Conservation (phyloP, 2,888 invertebrate species). For the Trimorus sp. region DNA sequence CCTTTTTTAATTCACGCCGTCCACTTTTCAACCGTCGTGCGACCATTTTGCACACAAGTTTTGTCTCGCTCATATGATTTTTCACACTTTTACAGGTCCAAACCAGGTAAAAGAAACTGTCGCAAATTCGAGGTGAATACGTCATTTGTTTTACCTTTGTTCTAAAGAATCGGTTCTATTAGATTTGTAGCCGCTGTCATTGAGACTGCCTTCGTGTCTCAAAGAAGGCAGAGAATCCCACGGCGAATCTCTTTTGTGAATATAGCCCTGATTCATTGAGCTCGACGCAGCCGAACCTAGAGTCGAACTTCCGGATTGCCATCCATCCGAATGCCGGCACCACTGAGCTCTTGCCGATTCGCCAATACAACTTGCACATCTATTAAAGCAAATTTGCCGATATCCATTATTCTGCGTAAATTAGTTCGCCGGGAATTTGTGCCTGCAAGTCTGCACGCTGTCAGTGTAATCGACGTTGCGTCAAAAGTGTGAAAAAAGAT, state of each 20-base stretch:
- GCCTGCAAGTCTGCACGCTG: neutral
- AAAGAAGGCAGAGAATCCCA: constrained; percentile 94
- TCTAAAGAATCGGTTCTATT: constrained; percentile 93
- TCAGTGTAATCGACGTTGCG: neutral
- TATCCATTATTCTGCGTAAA: constrained; percentile 25
- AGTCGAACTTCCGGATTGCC: constrained; percentile 90
- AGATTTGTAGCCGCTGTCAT: constrained; percentile 93
- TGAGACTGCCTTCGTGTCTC: constrained; percentile 92
- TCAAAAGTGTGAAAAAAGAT: constrained; percentile 56
- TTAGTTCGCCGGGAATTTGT: neutral
- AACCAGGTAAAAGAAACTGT: neutral
- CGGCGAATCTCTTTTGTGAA: constrained; percentile 88
- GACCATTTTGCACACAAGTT: neutral
- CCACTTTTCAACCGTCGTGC: constrained; percentile 12
- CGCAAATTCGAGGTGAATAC: constrained; percentile 4
- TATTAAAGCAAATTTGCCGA: constrained; percentile 65
- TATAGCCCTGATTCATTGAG: constrained; percentile 78
- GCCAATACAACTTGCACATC: constrained; percentile 94
- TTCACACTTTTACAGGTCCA: constrained; percentile 52
- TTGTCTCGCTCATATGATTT: constrained; percentile 49
- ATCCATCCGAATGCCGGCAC: constrained; percentile 95
- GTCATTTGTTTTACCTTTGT: constrained; percentile 86
- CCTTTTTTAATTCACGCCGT: constrained; percentile 28
- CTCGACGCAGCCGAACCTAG: constrained; percentile 84
- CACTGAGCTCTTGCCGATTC: constrained; percentile 94